Evolutionary conservation across 30 jellyfish, hydroid and myxozoan genomes (phyloP).

Genomic region (Catostylus mosaicus): DNA sequence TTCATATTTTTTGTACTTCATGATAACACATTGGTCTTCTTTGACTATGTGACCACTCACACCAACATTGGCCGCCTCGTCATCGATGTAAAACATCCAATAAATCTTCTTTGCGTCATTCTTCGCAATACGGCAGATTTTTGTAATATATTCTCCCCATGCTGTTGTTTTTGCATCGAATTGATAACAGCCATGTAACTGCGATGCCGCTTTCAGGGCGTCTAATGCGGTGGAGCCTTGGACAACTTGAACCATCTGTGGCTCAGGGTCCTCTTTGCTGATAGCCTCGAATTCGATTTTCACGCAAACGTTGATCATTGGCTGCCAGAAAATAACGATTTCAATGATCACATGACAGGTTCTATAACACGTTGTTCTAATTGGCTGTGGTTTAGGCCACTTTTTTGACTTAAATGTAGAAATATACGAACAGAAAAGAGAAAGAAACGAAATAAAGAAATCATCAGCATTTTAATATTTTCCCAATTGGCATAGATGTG

Average conservation of each 20-base stretch:
- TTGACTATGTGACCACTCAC: slow-evolving; percentile 20
- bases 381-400: no score
- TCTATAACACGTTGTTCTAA: no score
- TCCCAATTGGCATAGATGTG: no score
- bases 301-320: slow-evolving; percentile 40
- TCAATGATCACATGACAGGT: neutral
- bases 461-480: no score
- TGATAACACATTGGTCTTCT: slow-evolving; percentile 17
- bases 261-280: slow-evolving; percentile 32
- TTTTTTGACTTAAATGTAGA: no score
- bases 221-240: slow-evolving; percentile 55
- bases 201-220: slow-evolving; percentile 40
- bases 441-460: no score
- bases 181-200: slow-evolving; percentile 6
- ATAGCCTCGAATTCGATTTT: slow-evolving; percentile 43
- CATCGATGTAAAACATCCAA: slow-evolving; percentile 61
- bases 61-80: slow-evolving; percentile 17
- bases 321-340: neutral
- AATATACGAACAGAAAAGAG: no score
- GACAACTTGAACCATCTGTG: slow-evolving; percentile 1
- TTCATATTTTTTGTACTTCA: slow-evolving; percentile 30
- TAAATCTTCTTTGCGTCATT: slow-evolving; percentile 15
- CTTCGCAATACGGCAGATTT: slow-evolving; percentile 1
- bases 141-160: slow-evolving; percentile 36
- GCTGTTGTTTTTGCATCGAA: slow-evolving; percentile 33